Percentiles rank a stretch among this genome's conserved stretches.
These are phyloP conservation scores for Ferrisia virgata DNA, from an alignment of 2,888 invertebrate genomes.

Conservation along the genomic window DNA sequence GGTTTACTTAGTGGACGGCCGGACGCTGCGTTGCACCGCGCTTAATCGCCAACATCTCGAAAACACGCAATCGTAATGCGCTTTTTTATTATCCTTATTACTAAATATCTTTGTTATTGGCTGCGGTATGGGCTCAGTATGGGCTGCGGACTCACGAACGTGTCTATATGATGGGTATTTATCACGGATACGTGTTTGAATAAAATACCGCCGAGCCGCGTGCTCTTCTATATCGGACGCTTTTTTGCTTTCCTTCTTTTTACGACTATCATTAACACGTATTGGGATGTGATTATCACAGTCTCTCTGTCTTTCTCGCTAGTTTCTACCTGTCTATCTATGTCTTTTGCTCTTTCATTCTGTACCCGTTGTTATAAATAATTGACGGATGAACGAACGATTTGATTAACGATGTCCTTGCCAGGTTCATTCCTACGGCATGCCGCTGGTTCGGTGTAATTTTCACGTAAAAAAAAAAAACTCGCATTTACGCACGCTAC, in stretches of 20 bases:
- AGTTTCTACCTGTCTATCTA: not conserved
- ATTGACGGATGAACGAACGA: conserved; percentile 33
- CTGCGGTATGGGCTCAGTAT: not conserved
- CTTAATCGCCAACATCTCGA: not conserved
- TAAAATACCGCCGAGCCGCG: not conserved
- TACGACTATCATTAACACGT: conserved; percentile 19
- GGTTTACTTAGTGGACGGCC: too few relatives aligned
- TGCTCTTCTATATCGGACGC: not conserved
- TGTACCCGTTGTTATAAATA: not conserved
- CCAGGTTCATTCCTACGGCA: not conserved
- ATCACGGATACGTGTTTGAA: too few relatives aligned
- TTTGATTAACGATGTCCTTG: conserved; percentile 40
- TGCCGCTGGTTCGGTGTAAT: not conserved
- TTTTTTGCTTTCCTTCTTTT: not conserved
- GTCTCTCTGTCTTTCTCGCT: not conserved
- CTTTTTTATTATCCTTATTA: conserved; percentile 1
- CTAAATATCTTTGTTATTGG: not conserved
- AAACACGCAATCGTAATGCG: not conserved
- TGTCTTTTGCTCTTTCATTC: too few relatives aligned
- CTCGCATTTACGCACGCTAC: not conserved
- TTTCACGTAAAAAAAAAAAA: not conserved
- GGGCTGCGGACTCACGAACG: not conserved
- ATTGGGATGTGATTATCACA: not conserved
- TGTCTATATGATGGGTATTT: not conserved
- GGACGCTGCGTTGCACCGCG: too few relatives aligned